Conservation (phyloP, 1,140 invertebrate species). For the Aphidius ervi region DNA sequence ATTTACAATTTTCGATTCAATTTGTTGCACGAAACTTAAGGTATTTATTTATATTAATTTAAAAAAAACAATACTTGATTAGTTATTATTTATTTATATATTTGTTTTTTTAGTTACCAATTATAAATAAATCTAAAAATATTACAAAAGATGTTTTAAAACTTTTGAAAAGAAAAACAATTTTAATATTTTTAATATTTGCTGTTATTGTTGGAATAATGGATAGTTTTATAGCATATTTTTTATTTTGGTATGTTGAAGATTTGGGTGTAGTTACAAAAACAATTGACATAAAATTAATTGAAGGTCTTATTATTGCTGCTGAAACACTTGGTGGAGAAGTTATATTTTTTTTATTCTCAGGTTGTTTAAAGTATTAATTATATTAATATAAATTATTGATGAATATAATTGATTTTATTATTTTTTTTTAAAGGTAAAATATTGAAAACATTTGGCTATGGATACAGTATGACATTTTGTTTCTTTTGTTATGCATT, state of each 20-base stretch:
- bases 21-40: slow-evolving; percentile 60
- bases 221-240: slow-evolving; percentile 75
- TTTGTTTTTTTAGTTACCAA: slow-evolving; percentile 58
- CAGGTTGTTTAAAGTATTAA: slow-evolving; percentile 27
- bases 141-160: slow-evolving; percentile 60
- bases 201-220: slow-evolving; percentile 68
- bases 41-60: slow-evolving; percentile 41
- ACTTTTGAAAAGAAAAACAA: slow-evolving; percentile 59
- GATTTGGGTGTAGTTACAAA: slow-evolving; percentile 59
- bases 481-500: slow-evolving; percentile 69
- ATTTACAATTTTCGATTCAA: slow-evolving; percentile 61
- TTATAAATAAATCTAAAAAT: slow-evolving; percentile 59
- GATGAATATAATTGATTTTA: slow-evolving; percentile 5
- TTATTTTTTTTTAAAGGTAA: slow-evolving; percentile 54
- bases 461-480: slow-evolving; percentile 66
- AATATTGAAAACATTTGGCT: slow-evolving; percentile 62
- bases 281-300: slow-evolving; percentile 65
- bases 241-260: slow-evolving; percentile 75
- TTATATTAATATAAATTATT: neutral
- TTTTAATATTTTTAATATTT: slow-evolving; percentile 65
- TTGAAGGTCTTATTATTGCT: slow-evolving; percentile 71
- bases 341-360: slow-evolving; percentile 65
- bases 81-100: slow-evolving; percentile 10
- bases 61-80: neutral
- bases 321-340: slow-evolving; percentile 71